Evolutionary conservation across 2,797 vertebrate species (phyloP).

Genomic region (Valencia hispanica): DNA sequence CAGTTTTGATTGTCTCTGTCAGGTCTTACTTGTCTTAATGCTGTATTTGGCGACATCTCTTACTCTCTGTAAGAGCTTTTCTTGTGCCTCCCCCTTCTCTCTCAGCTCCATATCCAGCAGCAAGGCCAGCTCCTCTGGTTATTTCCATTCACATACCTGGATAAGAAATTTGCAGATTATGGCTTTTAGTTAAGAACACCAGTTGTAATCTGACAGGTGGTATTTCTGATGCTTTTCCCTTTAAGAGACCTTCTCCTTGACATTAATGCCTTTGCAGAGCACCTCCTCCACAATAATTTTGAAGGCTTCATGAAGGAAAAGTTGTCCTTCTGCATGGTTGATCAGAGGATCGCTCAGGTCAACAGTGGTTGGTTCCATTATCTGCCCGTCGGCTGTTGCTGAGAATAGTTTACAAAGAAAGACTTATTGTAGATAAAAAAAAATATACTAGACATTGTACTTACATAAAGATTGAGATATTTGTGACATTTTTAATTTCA

Average conservation of each 20-base stretch:
- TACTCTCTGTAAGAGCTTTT: constrained; percentile 82
- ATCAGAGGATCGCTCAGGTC: constrained; percentile 56
- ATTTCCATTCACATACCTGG: constrained; percentile 89
- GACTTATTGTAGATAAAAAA: background rate
- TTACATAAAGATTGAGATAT: constrained; percentile 20
- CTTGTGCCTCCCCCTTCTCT: constrained; percentile 75
- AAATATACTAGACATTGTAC: constrained; percentile 14
- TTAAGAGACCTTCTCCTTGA: constrained; percentile 81
- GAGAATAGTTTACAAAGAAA: constrained; percentile 10
- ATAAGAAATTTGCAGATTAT: background rate
- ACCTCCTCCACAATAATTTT: constrained; percentile 84
- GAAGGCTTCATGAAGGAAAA: constrained; percentile 83
- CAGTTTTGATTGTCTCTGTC: background rate
- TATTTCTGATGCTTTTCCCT: background rate
- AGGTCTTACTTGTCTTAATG: constrained; percentile 85
- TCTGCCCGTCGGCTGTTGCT: constrained; percentile 18
- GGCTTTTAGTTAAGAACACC: background rate
- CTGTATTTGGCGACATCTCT: constrained; percentile 86
- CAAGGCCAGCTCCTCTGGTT: constrained; percentile 81
- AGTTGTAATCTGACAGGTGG: background rate
- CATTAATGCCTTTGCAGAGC: constrained; percentile 82
- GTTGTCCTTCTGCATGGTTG: constrained; percentile 74
- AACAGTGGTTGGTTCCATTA: constrained; percentile 17
- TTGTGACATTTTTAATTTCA: constrained; percentile 14
- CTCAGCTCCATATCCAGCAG: constrained; percentile 87